Evolutionary conservation across 2,113 vertebrate species (phyloP).

Genomic region (Eira barbara): DNA sequence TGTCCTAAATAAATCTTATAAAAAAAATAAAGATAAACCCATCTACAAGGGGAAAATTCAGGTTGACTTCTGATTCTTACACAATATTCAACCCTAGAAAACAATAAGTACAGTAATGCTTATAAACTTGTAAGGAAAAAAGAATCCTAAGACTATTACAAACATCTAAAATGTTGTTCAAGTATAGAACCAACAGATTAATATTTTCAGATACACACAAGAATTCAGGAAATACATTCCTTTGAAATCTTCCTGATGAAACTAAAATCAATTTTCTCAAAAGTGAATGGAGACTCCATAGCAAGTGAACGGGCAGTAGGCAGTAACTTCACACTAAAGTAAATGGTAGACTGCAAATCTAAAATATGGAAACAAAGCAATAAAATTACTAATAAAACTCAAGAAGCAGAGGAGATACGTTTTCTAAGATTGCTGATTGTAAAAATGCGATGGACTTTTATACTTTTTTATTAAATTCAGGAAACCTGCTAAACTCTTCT

Average conservation of each 20-base stretch:
- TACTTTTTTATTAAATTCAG: background rate
- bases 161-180: conserved; percentile 4
- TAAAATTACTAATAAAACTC: background rate
- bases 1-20: background rate
- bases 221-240: background rate
- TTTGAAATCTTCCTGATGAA: conserved; percentile 15
- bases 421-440: background rate
- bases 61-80: background rate
- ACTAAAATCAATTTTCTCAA: conserved; percentile 36
- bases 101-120: background rate
- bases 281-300: background rate
- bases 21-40: background rate
- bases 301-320: background rate
- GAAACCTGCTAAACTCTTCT: background rate
- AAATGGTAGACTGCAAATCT: background rate
- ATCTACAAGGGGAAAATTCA: background rate
- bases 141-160: background rate
- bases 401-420: background rate
- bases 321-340: background rate
- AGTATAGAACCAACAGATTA: background rate
- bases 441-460: background rate
- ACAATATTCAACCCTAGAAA: background rate
- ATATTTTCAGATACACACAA: background rate
- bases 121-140: background rate
- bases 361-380: background rate